These are phyloP conservation scores for Philereme transversata DNA, from an alignment of 2,888 invertebrate species.

Conservation along the genomic window DNA sequence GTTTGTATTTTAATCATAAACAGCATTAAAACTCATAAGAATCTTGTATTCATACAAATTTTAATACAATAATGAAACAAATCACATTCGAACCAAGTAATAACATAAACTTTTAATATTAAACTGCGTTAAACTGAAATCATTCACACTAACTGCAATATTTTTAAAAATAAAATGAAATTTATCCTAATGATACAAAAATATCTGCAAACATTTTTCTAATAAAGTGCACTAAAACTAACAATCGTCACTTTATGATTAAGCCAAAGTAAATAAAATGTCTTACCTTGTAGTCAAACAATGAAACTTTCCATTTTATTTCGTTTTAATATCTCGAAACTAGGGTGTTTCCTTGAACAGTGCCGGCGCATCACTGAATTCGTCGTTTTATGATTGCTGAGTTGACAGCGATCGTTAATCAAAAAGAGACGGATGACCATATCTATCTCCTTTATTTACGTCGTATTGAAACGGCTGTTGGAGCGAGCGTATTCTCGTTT, in stretches of 20 bases:
- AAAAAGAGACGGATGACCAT: conserved; percentile 12
- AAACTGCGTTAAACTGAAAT: conserved; percentile 1
- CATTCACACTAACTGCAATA: background rate
- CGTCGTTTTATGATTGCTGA: conserved; percentile 12
- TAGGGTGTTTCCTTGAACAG: conserved; percentile 11
- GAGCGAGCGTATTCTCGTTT: conserved; percentile 11
- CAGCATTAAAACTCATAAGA: conserved; percentile 5
- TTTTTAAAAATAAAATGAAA: conserved; percentile 4
- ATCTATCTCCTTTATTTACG: conserved; percentile 10
- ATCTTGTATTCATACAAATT: conserved; percentile 4
- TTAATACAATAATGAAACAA: conserved; percentile 5
- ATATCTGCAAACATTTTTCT: background rate
- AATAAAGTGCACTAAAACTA: background rate
- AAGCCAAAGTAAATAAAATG: conserved; percentile 12
- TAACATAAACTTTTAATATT: conserved; percentile 3
- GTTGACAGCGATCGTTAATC: conserved; percentile 12
- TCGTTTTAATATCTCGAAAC: conserved; percentile 12
- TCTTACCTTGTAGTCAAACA: conserved; percentile 12
- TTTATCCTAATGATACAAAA: conserved; percentile 4
- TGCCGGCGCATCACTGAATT: conserved; percentile 11
- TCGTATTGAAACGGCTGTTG: conserved; percentile 12
- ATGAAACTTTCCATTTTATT: conserved; percentile 11
- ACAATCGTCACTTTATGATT: conserved; percentile 16
- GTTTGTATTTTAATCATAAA: conserved; percentile 5
- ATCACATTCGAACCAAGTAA: conserved; percentile 5